Evolutionary conservation across 2,113 vertebrate genomes (phyloP), one percentile per base, ranked within the genome.

Genomic region (Alouatta palliata): DNA sequence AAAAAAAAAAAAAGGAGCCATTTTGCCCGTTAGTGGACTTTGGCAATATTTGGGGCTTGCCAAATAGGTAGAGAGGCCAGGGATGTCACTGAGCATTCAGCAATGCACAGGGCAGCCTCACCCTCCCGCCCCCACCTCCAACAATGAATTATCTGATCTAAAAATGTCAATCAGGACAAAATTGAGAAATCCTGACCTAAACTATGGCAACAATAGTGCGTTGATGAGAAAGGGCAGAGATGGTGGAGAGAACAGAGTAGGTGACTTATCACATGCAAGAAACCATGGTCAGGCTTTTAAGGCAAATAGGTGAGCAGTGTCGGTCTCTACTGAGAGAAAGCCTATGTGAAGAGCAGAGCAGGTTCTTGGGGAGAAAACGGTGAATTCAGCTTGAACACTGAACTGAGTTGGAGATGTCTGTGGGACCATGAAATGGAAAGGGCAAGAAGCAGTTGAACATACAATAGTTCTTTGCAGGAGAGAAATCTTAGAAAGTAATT

Each of bases 361-460:
- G 37, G 9, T 49, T 32, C 40, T 20, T 3, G 8, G 6, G 21
- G 5, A 81, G n/a, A 40, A 86, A 40, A 73, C 0, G 11, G 19
- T 2, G 54, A 70, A 40, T 52, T 94, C 43, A 35, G 3, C n/a
- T 52, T 75, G 77, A 61, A 13, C 19, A 25, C 23, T 6, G 61
- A 81, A 32, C 25, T 21, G 6, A 68, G 9, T 1, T 6, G 25
- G 32, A 83, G 16, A 23, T 40, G 11, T 17, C 4, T 1, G 0
- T 7, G 32, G 23, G 10, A n/a, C 17, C 21, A 2, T 8, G 35
- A 40, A 52, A 8, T 9, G 25, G 40, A 45, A 73, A 83, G 32
- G 58, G 66, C 10, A 32, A 52, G 14, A 30, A 73, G 73, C 10
- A 0, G 8, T 32, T 89, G 47, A 68, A 52, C 23, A 8, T 5